Evolutionary conservation across 2,113 vertebrate species (phyloP).

Genomic region (Isurus oxyrinchus): DNA sequence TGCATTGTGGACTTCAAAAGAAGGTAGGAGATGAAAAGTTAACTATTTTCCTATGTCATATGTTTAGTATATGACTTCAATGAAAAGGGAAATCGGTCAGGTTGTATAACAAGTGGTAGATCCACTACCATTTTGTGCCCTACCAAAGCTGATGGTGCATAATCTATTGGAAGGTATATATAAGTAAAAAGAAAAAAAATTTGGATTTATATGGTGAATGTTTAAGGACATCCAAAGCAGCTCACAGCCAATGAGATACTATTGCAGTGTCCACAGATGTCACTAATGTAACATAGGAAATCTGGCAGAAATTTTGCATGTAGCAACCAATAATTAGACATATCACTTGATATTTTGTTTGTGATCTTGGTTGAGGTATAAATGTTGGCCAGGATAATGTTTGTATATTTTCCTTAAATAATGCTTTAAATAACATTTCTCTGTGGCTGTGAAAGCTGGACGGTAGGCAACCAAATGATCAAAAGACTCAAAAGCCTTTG

Average conservation of each 20-base stretch:
- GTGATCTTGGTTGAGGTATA: background rate
- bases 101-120: background rate
- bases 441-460: too few species aligned
- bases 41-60: background rate
- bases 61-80: background rate
- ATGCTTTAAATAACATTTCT: too few species aligned
- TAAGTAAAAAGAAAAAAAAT: background rate
- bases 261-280: background rate
- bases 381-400: background rate
- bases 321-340: background rate
- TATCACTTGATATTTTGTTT: background rate
- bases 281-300: background rate
- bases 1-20: background rate
- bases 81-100: background rate
- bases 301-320: background rate
- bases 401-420: too few species aligned
- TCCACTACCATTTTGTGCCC: background rate
- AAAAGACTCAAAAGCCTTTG: too few species aligned
- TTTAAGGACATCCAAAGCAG: background rate
- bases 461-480: too few species aligned
- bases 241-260: background rate
- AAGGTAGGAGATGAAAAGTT: background rate
- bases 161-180: background rate
- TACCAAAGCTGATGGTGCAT: background rate
- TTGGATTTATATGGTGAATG: background rate